Base-by-base conservation (phyloP, 2,888 invertebrate genomes). In the Drosophila demipolita region DNA sequence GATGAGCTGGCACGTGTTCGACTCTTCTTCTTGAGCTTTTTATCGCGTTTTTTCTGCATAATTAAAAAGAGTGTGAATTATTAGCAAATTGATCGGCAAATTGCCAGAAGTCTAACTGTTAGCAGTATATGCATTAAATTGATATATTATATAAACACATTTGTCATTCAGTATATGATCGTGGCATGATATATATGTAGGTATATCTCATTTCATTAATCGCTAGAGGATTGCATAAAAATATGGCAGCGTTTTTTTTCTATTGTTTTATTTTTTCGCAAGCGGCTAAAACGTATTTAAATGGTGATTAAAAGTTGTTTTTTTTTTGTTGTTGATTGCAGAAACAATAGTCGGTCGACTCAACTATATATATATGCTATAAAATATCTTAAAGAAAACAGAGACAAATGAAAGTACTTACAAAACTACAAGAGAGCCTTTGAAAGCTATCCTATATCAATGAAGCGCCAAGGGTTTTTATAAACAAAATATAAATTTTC, bases 401-500 rank as follows among this genome's bases (percentile, higher is more conserved):
- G 89, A 87, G 88, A 90, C 91, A 91, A 93, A 92, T 92, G 88
- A 93, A 92, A 93, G 92, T 93, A 93, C 92, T 92, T 93, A 93
- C 92, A 93, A 93, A 93, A 92, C 92, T 93, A 93, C 92, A 91
- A 92, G 91, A 93, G 92, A 92, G 92, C 93, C 92, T 91, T 92
- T 89, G 93, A 92, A 91, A 92, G 93, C 93, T 93, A 93, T 93
- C 93, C 93, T 93, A 93, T 92, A 81, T 91, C 84, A 93, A 93
- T 93, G 93, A 92, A 93, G 93, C 92, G 92, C 92, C 92, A 93
- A 91, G 92, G 92, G 92, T 92, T 92, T 87, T 95, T 94, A 83
- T 90, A 96, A 95, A 95, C 94, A 94, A 95, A 96, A 95, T 95
- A 95, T 95, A 95, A 95, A 95, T 95, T 95, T 94, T 95, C 95